Conservation (phyloP, 2,888 invertebrate genomes). For the Callinectes sapidus region DNA sequence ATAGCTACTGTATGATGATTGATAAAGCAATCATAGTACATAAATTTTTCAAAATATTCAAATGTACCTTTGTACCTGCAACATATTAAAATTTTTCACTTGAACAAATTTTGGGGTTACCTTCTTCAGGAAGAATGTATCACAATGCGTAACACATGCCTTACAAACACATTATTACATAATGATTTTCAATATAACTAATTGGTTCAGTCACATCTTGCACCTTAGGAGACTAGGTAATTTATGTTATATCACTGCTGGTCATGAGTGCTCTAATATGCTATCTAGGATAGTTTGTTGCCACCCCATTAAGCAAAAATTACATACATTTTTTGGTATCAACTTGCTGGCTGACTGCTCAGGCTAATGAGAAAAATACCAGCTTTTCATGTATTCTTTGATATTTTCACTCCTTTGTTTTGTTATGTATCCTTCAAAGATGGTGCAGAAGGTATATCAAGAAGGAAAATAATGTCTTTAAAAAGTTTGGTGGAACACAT, state of each 20-base stretch:
- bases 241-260: background rate
- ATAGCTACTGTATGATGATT: background rate
- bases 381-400: background rate
- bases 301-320: no score
- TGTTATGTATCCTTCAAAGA: background rate
- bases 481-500: background rate
- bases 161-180: background rate
- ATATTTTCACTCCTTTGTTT: background rate
- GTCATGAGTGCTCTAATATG: no score
- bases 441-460: background rate
- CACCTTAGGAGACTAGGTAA: background rate
- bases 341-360: no score
- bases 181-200: background rate
- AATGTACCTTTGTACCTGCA: conserved; percentile 37
- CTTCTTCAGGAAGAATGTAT: background rate
- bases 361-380: background rate
- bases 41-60: background rate
- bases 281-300: no score
- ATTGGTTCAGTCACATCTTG: background rate
- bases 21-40: background rate
- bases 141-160: background rate
- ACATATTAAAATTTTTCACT: conserved; percentile 21
- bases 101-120: background rate
- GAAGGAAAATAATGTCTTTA: background rate
- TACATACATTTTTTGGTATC: no score